A percentile compares a stretch with the other conserved stretches of the same genome.
Conservation (phyloP, 1,140 invertebrate species). For the Micrasema longulum region DNA sequence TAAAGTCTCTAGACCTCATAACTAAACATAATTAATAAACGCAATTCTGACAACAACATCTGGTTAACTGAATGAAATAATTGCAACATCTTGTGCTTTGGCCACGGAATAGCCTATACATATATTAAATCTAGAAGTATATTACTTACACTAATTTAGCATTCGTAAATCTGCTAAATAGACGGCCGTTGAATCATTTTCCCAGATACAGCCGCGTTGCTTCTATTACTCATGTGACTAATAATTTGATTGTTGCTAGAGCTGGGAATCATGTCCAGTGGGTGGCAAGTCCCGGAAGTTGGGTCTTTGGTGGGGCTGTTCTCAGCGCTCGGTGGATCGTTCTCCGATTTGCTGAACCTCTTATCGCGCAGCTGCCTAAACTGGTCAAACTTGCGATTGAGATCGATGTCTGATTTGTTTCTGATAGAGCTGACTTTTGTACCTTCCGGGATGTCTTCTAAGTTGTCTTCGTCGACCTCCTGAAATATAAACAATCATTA, state of each 20-base stretch:
- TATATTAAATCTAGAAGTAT: no score
- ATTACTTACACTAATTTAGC: no score
- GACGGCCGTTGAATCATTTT: constrained; percentile 51
- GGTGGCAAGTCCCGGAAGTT: constrained; percentile 39
- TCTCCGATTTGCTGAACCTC: constrained; percentile 44
- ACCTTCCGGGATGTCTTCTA: constrained; percentile 58
- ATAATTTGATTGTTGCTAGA: constrained; percentile 33
- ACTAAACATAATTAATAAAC: no score
- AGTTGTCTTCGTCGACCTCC: constrained; percentile 74
- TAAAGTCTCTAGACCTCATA: no score
- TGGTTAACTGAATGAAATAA: no score
- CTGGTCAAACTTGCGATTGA: constrained; percentile 64
- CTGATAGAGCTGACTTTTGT: constrained; percentile 57
- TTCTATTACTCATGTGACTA: constrained; percentile 4
- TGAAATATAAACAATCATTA: no score
- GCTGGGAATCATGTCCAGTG: constrained; percentile 25
- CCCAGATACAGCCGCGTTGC: constrained; percentile 31
- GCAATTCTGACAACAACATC: no score
- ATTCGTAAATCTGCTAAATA: constrained; percentile 51
- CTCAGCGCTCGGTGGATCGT: constrained; percentile 52
- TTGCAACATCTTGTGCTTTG: no score
- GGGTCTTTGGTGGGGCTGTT: constrained; percentile 44
- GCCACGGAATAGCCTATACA: no score
- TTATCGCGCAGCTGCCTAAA: constrained; percentile 55
- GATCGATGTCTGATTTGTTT: constrained; percentile 56